Evolutionary conservation across 2,797 vertebrate species (phyloP), one percentile per base, ranked within the genome.

Genomic region (Streptopelia turtur): DNA sequence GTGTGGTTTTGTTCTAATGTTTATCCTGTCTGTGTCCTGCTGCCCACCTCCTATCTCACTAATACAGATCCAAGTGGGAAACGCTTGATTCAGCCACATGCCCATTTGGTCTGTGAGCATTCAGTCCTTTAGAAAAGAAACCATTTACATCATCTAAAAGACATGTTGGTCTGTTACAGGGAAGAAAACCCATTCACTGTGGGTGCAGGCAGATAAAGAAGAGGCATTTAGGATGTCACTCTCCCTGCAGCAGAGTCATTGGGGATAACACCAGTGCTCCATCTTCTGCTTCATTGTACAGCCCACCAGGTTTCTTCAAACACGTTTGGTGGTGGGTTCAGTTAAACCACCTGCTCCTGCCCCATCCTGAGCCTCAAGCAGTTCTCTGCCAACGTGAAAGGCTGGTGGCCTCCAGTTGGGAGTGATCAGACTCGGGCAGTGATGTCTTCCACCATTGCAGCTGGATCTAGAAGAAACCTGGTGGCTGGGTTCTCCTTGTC

Each of bases 31-130:
- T 43, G 47, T 87, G 24, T 76, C 75, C 89, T 86, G 59, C 80
- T 94, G 91, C 63, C 43, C 45, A 15, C 18, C 65, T 94, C 43
- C 72, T 93, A 45, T 96, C 87, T 96, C 91, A 20, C 65, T 30
- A 70, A 22, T 31, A 63, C 89, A 94, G 87, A 78, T n/a, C 65
- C 83, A n/a, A 70, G 56, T 8, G 2, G 77, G 83, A 82, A 94
- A 35, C 0, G 2, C 72, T 86, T 33, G 47, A 41, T 69, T 83
- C 61, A 87, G 53, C 61, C 30, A 12, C 4, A 4, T 68, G 68
- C 84, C 39, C 6, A 0, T 94, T 92, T 93, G 57, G 89, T 87
- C 83, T 76, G 59, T 31, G 52, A 84, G 50, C 33, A 33, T 59
- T 30, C 80, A 47, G 63, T 72, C 56, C 43, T 55, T 91, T 23